A percentile compares a stretch with the other conserved stretches of the same genome.
Evolutionary conservation across 2,113 vertebrate species (phyloP).

Genomic region (Addax nasomaculatus): DNA sequence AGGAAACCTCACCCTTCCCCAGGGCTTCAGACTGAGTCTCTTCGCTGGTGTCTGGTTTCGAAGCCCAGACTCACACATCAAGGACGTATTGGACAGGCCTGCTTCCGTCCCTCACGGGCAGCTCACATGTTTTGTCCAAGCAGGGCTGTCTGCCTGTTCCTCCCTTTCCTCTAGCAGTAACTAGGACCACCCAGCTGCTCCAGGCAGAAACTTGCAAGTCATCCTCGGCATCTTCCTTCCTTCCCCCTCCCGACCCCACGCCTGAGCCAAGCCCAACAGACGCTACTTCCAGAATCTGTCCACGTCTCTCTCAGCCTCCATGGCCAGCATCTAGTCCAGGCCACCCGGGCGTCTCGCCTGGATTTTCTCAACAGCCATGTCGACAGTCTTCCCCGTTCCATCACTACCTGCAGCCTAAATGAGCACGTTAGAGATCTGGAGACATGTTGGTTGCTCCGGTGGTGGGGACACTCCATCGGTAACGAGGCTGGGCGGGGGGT

Average conservation of each 20-base stretch:
- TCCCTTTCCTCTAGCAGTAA: not conserved
- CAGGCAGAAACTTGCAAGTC: not conserved
- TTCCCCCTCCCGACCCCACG: fast-evolving
- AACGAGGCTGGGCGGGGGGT: fast-evolving
- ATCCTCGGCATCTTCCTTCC: not conserved
- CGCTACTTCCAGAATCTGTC: not conserved
- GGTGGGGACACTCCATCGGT: fast-evolving
- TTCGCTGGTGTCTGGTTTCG: not conserved
- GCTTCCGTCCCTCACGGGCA: no score
- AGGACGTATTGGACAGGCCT: fast-evolving
- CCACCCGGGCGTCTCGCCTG: fast-evolving
- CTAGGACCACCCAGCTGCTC: not conserved
- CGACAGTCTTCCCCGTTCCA: not conserved
- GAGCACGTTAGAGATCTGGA: not conserved
- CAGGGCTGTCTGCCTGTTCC: not conserved
- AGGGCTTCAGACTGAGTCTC: not conserved
- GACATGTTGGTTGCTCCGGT: fast-evolving
- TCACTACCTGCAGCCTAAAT: not conserved
- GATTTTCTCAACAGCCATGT: not conserved
- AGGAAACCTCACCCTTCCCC: not conserved
- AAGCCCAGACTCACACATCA: not conserved
- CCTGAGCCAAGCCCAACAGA: not conserved
- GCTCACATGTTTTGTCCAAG: not conserved
- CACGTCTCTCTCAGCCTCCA: not conserved
- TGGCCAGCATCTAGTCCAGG: not conserved